Percentiles rank a stretch among this genome's conserved stretches.
These are phyloP conservation scores for Prunella strophiata DNA, from an alignment of 2,797 vertebrate genomes.

Conservation along the genomic window DNA sequence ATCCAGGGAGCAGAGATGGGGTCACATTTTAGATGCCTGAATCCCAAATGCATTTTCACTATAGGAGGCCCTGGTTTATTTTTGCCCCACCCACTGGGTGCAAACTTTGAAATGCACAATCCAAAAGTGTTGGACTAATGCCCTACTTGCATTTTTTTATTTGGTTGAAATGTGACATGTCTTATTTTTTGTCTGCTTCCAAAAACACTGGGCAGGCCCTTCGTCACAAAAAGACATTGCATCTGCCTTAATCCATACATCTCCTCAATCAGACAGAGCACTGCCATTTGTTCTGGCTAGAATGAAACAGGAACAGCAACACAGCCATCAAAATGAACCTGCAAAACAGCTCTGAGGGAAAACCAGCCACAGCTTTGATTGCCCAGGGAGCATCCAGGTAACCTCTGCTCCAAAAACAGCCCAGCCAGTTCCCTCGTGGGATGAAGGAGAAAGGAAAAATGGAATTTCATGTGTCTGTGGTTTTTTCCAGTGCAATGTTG, in stretches of 20 bases:
- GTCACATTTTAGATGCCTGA: conserved; percentile 20
- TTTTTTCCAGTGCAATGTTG: neutral
- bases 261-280: neutral
- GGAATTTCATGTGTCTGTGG: neutral
- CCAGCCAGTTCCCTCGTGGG: neutral
- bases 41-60: conserved; percentile 47
- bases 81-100: conserved; percentile 58
- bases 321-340: neutral
- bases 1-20: conserved; percentile 28
- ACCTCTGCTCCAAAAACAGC: neutral
- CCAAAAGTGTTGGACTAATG: conserved; percentile 10
- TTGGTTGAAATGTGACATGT: neutral
- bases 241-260: neutral
- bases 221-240: neutral
- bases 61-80: conserved; percentile 53
- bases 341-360: neutral
- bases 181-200: neutral
- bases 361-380: neutral
- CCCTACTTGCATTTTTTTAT: neutral
- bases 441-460: neutral
- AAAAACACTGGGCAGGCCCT: neutral
- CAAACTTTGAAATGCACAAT: conserved; percentile 52
- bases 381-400: neutral
- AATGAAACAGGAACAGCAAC: neutral
- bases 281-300: neutral